Base-by-base conservation (phyloP, 2,888 invertebrate genomes). In the Mantis religiosa region DNA sequence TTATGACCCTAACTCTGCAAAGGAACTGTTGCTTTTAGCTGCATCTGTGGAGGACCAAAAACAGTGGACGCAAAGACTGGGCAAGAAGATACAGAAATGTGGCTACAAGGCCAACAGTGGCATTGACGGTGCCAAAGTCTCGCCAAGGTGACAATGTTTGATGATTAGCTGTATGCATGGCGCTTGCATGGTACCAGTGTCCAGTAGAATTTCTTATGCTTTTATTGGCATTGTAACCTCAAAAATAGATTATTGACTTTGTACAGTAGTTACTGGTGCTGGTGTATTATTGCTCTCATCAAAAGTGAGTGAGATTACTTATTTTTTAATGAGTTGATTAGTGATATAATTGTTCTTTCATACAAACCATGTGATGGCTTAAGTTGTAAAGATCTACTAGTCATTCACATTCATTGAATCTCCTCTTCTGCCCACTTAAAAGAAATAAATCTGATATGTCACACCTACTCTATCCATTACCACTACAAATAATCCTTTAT, bases 21-120 rank as follows among this genome's bases (percentile, higher is more conserved):
- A 98, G 92, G 99, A 99, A 94, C 95, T 99, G 93, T 95, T 99
- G 91, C 94, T 99, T 92, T 95, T 99, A 92, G 98, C 99, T 90
- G 95, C 96, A 88, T 96, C 96, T 91, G 95, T 96, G 90, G 98
- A 98, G 91, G 98, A 98, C 91, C 99, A 99, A 94, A 97, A 97
- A 92, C 95, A 96, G 92, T 99, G 99, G 99, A 98, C 99, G 91
- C 96, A 96, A 91, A 95, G 98, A 91, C 95, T 99, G 89, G 97
- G 97, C 92, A 97, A 97, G 92, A 97, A 98, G 94, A 98, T 99
- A 93, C 97, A 98, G 94, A 97, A 98, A 93, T 96, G 97, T 94
- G 98, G 98, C 91, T 98, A 97, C 95, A 97, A 98, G 95, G 96
- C 98, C 92, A 97, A 97, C 92, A 96, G 92, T 92, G 90, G 91